Evolutionary conservation across 2,888 invertebrate species (phyloP).

Genomic region (Diplazon laetatorius): DNA sequence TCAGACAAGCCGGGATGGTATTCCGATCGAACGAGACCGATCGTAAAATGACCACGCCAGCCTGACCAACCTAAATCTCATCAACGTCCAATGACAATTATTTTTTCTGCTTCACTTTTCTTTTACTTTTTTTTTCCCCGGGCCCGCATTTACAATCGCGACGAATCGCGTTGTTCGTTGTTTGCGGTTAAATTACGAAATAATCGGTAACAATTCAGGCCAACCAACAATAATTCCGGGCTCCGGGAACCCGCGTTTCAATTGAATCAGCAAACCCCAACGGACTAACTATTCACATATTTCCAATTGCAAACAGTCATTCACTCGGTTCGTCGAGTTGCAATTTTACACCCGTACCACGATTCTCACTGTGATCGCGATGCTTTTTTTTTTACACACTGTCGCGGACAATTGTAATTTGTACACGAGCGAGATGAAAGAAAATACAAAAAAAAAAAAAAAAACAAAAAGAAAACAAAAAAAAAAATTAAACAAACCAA

Average conservation of each 20-base stretch:
- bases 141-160: no score
- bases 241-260: constrained; percentile 79
- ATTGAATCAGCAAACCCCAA: no score
- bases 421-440: constrained; percentile 40
- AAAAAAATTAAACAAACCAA: no score
- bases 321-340: constrained; percentile 30
- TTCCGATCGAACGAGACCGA: no score
- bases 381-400: constrained; percentile 29
- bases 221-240: constrained; percentile 76
- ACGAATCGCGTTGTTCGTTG: no score
- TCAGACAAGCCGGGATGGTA: no score
- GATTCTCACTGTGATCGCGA: not conserved
- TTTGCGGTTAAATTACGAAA: no score
- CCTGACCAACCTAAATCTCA: no score
- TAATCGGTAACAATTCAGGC: constrained; percentile 74
- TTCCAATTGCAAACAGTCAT: constrained; percentile 46
- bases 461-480: constrained; percentile 45
- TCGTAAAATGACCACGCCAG: no score
- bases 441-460: constrained; percentile 46
- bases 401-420: constrained; percentile 44
- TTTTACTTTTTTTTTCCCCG: no score
- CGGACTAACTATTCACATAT: constrained; percentile 28
- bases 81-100: no score
- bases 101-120: no score
- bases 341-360: constrained; percentile 36